A percentile compares a stretch with the other conserved stretches of the same genome.
Evolutionary conservation across 1,140 invertebrate species (phyloP).

Genomic region (Achroia grisella): DNA sequence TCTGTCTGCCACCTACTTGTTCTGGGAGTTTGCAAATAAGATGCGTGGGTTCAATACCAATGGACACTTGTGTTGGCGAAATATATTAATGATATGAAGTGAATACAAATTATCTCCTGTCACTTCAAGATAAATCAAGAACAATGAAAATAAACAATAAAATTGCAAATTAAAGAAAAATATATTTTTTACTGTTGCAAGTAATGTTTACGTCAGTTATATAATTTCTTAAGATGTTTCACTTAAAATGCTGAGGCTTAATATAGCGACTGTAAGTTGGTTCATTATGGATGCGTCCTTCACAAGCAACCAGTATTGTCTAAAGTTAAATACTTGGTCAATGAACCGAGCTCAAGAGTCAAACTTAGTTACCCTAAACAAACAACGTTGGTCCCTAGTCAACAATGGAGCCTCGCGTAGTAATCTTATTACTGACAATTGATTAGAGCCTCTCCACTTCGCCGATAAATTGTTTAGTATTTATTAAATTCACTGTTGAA

Average conservation of each 20-base stretch:
- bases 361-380: conserved; percentile 61
- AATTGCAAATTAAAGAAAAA: no score
- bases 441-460: conserved; percentile 9
- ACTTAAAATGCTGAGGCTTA: neutral
- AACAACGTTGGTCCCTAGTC: conserved; percentile 45
- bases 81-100: conserved; percentile 52
- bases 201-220: neutral
- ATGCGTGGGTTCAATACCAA: conserved; percentile 52
- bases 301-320: conserved; percentile 37
- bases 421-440: conserved; percentile 13
- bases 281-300: conserved; percentile 40
- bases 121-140: no score
- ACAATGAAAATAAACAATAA: neutral
- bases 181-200: no score
- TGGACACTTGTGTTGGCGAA: conserved; percentile 46
- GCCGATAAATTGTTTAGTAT: no score
- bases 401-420: conserved; percentile 31
- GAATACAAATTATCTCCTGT: conserved; percentile 42
- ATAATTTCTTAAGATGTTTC: neutral
- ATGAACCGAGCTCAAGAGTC: conserved; percentile 36
- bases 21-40: conserved; percentile 50
- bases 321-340: conserved; percentile 52
- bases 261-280: conserved; percentile 12
- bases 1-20: conserved; percentile 39
- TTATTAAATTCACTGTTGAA: no score